phyloP scores from a whole-genome alignment of 2,888 invertebrate genomes.

The Pristionchus entomophagus region DNA sequence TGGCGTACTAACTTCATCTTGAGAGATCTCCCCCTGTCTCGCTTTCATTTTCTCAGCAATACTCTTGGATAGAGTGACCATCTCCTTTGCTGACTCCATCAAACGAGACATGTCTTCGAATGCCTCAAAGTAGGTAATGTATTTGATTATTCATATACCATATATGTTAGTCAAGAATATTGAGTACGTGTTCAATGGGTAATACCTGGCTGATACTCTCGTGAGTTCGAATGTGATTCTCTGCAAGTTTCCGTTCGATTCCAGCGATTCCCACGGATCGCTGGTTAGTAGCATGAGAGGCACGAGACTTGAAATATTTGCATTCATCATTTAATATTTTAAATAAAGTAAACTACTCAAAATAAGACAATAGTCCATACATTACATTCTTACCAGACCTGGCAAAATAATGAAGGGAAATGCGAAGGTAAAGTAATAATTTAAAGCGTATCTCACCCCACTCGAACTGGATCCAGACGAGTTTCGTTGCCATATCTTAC shows the following conservation, averaged over 20 bases:
- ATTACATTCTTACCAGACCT: too few relatives aligned
- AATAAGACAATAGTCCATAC: not conserved
- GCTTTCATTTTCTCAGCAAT: slow-evolving; percentile 94
- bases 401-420: too few relatives aligned
- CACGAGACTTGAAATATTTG: slow-evolving; percentile 60
- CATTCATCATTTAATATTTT: not conserved
- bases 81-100: slow-evolving; percentile 96
- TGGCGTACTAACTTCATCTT: slow-evolving; percentile 83
- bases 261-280: slow-evolving; percentile 87
- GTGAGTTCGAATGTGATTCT: slow-evolving; percentile 91
- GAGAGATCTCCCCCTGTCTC: slow-evolving; percentile 93
- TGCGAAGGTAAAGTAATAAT: too few relatives aligned
- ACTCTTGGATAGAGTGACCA: slow-evolving; percentile 92
- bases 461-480: slow-evolving; percentile 73
- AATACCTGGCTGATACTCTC: slow-evolving; percentile 85
- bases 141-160: not conserved
- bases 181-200: too few relatives aligned
- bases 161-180: not conserved
- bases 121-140: slow-evolving; percentile 79
- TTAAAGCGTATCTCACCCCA: slow-evolving; percentile 54
- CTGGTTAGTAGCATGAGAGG: slow-evolving; percentile 62
- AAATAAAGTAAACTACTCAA: not conserved
- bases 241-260: slow-evolving; percentile 92
- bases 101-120: slow-evolving; percentile 95
- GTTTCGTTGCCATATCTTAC: slow-evolving; percentile 73